Evolutionary conservation across 2,113 vertebrate species (phyloP).

Genomic region (Phaethornis superciliosus): DNA sequence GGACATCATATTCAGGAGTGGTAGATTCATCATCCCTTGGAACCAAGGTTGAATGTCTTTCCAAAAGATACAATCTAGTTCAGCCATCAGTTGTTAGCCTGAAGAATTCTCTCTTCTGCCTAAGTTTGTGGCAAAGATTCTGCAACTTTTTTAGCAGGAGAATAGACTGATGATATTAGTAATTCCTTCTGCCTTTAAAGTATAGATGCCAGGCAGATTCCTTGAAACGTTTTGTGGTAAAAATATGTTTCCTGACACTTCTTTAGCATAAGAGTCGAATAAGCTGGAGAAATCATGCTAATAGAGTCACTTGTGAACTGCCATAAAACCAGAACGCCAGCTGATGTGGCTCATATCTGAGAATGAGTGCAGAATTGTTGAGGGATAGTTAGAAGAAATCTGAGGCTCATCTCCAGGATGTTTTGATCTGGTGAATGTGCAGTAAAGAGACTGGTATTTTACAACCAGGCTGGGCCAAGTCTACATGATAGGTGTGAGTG

Average conservation of each 20-base stretch:
- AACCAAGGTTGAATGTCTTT: background rate
- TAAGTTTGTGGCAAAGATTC: background rate
- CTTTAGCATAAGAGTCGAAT: background rate
- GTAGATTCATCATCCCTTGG: background rate
- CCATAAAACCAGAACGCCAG: background rate
- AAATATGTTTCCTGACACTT: background rate
- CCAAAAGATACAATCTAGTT: background rate
- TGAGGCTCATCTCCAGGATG: background rate
- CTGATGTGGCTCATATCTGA: background rate
- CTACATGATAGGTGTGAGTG: background rate
- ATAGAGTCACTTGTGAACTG: background rate
- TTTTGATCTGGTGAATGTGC: background rate
- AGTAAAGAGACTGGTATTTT: background rate
- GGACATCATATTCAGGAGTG: background rate
- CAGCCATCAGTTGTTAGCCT: background rate
- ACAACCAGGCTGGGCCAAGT: background rate
- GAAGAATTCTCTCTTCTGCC: background rate
- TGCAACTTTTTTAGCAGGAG: background rate
- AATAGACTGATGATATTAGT: background rate
- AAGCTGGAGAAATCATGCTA: background rate
- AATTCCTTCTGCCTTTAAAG: constrained; percentile 9
- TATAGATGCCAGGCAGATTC: background rate
- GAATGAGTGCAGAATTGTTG: background rate
- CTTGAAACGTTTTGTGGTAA: constrained; percentile 13
- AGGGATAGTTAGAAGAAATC: background rate